Percentiles rank a stretch among this genome's conserved stretches.
Evolutionary conservation across 1,140 invertebrate species (phyloP).

Genomic region (Trichoplusia ni): DNA sequence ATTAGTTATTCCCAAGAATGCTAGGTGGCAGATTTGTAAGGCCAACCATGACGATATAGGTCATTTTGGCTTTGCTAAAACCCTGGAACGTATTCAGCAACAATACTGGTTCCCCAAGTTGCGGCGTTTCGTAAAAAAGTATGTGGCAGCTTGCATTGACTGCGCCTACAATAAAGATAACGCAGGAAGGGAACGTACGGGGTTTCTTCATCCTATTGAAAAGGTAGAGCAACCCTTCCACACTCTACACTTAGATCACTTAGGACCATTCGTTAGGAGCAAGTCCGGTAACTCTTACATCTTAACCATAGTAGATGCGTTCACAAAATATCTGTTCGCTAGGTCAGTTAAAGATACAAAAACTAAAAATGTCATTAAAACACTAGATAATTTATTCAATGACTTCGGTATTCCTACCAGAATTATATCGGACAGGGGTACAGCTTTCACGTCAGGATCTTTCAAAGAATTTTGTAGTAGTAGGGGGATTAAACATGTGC

Average conservation of each 20-base stretch:
- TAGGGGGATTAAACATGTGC: constrained; percentile 41
- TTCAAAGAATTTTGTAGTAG: constrained; percentile 39
- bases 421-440: constrained; percentile 40
- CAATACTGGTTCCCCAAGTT: constrained; percentile 47
- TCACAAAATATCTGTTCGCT: constrained; percentile 42
- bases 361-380: constrained; percentile 36
- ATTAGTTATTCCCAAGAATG: constrained; percentile 36
- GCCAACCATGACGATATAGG: constrained; percentile 45
- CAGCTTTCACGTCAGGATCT: constrained; percentile 37
- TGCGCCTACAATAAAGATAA: constrained; percentile 47
- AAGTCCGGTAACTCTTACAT: constrained; percentile 34
- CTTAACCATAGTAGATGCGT: constrained; percentile 40
- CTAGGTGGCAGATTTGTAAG: constrained; percentile 36
- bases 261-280: constrained; percentile 15
- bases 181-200: constrained; percentile 13
- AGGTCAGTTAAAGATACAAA: constrained; percentile 38
- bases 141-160: constrained; percentile 42
- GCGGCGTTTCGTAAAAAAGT: constrained; percentile 40
- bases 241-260: constrained; percentile 41
- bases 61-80: constrained; percentile 43
- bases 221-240: constrained; percentile 38
- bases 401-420: constrained; percentile 39
- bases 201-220: constrained; percentile 35
- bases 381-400: constrained; percentile 37
- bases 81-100: constrained; percentile 37